Conservation (phyloP, 2,113 vertebrate species). For the Zootoca vivipara region DNA sequence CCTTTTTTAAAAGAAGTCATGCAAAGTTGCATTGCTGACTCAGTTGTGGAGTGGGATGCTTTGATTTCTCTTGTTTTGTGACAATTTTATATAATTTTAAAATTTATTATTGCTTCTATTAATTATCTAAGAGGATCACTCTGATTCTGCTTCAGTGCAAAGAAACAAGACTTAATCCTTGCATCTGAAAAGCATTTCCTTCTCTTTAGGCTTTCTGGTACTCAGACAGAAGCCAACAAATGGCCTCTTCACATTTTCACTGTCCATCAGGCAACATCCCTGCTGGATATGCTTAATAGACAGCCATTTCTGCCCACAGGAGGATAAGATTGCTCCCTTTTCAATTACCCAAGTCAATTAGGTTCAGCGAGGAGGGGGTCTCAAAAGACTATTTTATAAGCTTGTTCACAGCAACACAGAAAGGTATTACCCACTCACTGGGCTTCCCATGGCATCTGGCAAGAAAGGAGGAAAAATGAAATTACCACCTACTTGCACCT, state of each 20-base stretch:
- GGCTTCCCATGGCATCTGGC: slow-evolving; percentile 68
- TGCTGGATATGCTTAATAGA: slow-evolving; percentile 18
- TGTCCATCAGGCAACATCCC: slow-evolving; percentile 29
- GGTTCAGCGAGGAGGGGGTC: slow-evolving; percentile 43
- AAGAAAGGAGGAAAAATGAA: slow-evolving; percentile 48
- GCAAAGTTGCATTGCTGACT: neutral
- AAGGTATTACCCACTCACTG: slow-evolving; percentile 62
- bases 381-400: slow-evolving; percentile 54
- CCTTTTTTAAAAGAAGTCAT: neutral
- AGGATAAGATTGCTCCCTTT: slow-evolving; percentile 37
- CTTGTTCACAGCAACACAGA: slow-evolving; percentile 61
- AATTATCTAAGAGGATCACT: neutral
- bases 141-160: neutral
- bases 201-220: neutral
- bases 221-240: slow-evolving; percentile 29
- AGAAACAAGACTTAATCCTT: neutral
- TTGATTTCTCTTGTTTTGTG: neutral
- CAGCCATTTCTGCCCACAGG: neutral
- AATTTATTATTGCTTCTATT: neutral
- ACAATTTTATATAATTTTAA: neutral
- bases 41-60: neutral
- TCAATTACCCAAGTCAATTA: slow-evolving; percentile 60
- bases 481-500: slow-evolving; percentile 63
- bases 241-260: neutral
- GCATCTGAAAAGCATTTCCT: neutral